phyloP scores from a whole-genome alignment of 2,797 vertebrate species.

The Todus mexicanus region DNA sequence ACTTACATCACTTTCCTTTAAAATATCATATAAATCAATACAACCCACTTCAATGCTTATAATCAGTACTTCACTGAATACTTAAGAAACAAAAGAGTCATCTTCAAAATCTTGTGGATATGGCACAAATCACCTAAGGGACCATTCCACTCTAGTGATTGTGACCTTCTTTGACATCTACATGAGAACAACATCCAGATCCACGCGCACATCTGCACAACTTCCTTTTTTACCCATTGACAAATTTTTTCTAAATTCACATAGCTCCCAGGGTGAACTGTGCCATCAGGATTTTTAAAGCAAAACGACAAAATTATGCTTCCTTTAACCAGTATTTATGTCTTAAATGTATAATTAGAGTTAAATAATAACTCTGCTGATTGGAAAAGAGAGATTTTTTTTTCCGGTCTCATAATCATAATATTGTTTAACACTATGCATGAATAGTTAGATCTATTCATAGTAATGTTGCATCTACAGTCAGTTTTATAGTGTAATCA shows the following conservation, averaged over 20 bases:
- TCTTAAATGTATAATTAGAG: not conserved
- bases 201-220: not conserved
- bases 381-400: not conserved
- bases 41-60: not conserved
- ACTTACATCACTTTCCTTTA: not conserved
- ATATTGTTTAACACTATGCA: not conserved
- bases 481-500: not conserved
- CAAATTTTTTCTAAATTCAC: not conserved
- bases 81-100: not conserved
- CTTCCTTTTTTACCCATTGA: not conserved
- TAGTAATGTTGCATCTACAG: not conserved
- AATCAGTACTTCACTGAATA: not conserved
- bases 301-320: not conserved
- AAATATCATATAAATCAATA: not conserved
- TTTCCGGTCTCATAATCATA: not conserved
- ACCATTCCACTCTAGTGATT: not conserved
- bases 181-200: not conserved
- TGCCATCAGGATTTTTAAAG: not conserved
- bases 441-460: not conserved
- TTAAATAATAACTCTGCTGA: not conserved
- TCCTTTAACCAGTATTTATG: not conserved
- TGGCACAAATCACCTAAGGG: not conserved
- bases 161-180: not conserved
- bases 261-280: not conserved
- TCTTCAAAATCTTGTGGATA: not conserved